A percentile compares a stretch with the other conserved stretches of the same genome.
Conservation (phyloP, 2,113 vertebrate species). For the Passer domesticus region DNA sequence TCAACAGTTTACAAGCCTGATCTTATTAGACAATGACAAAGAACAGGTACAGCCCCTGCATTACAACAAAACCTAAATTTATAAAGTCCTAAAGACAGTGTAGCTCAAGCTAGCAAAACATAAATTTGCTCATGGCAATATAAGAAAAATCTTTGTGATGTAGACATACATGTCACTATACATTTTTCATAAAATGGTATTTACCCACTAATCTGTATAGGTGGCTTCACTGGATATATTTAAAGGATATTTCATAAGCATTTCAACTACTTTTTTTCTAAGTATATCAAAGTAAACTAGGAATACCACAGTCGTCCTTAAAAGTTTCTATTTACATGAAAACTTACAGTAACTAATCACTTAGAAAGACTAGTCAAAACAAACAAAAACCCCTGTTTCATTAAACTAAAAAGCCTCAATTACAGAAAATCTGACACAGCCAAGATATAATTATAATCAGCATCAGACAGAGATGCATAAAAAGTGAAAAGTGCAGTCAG, state of each 20-base stretch:
- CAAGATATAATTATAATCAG: constrained; percentile 7
- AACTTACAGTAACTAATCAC: neutral
- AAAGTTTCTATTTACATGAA: constrained; percentile 30
- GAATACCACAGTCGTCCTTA: neutral
- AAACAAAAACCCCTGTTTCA: neutral
- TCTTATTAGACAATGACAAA: neutral
- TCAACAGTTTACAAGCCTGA: neutral
- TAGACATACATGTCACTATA: constrained; percentile 42
- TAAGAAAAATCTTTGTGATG: neutral
- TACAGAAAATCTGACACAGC: constrained; percentile 1
- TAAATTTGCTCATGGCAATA: neutral
- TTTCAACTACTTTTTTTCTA: constrained; percentile 1
- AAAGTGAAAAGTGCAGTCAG: neutral
- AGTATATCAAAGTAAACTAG: neutral
- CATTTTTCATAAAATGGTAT: constrained; percentile 17
- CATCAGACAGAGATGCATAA: neutral
- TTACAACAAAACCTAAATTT: neutral
- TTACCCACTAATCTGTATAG: neutral
- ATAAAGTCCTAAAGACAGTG: neutral
- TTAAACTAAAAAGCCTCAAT: constrained; percentile 4
- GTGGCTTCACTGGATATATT: neutral
- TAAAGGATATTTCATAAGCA: neutral
- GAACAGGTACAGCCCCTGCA: neutral
- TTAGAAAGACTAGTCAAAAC: constrained; percentile 20
- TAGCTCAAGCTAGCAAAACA: neutral